phyloP scores from a whole-genome alignment of 2,888 invertebrate genomes.

The Prosopocoilus inquinatus region DNA sequence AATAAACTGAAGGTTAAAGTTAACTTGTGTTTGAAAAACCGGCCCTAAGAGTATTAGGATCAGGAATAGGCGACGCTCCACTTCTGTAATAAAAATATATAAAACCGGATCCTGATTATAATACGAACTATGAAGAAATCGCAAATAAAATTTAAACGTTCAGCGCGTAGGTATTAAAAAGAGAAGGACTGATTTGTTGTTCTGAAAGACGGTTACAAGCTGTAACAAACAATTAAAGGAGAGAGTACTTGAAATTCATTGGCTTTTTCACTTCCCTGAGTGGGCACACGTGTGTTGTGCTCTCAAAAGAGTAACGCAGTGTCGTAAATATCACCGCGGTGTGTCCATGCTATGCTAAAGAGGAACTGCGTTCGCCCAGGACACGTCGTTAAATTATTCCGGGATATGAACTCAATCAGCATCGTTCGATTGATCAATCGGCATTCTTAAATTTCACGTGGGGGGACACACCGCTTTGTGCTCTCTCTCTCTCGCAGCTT shows the following conservation, averaged over 20 bases:
- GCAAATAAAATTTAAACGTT: too few species aligned
- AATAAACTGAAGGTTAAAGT: too few species aligned
- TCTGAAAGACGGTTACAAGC: too few species aligned
- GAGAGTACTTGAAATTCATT: neutral
- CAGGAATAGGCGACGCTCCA: too few species aligned
- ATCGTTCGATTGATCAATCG: constrained; percentile 46
- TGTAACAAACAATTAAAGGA: too few species aligned
- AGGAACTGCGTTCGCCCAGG: constrained; percentile 22
- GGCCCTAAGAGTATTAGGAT: too few species aligned
- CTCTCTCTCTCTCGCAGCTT: constrained; percentile 24
- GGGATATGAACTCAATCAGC: constrained; percentile 45
- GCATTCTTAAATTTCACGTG: constrained; percentile 36
- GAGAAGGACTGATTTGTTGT: too few species aligned
- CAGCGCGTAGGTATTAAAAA: too few species aligned
- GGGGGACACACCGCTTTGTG: constrained; percentile 26
- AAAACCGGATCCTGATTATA: too few species aligned
- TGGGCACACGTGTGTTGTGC: constrained; percentile 11
- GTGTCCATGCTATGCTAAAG: constrained; percentile 9
- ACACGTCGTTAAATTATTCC: constrained; percentile 51
- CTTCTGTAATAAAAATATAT: too few species aligned
- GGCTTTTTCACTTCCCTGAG: neutral
- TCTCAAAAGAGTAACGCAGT: constrained; percentile 11
- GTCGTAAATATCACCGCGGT: constrained; percentile 19
- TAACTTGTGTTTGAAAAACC: too few species aligned
- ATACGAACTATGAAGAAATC: too few species aligned